A percentile compares a stretch with the other conserved stretches of the same genome.
phyloP scores from a whole-genome alignment of 1,140 invertebrate species.

The Pseudomyrmex dendroicus region DNA sequence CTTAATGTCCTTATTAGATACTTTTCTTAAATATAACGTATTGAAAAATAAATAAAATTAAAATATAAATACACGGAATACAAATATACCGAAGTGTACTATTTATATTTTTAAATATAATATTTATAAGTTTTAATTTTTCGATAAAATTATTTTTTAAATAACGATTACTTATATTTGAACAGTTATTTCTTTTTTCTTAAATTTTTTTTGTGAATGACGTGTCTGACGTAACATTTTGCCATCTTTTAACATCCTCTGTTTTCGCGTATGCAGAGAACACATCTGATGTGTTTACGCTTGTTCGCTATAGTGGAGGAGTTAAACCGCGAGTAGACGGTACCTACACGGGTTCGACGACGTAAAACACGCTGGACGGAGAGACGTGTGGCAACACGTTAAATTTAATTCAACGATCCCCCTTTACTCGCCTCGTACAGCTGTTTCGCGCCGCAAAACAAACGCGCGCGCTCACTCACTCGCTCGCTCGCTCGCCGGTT shows the following conservation, averaged over 20 bases:
- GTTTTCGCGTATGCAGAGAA: neutral
- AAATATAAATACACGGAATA: neutral
- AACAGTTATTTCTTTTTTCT: neutral
- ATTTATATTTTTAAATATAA: no score
- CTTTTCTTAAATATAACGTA: no score
- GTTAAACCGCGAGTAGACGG: slow-evolving; percentile 3
- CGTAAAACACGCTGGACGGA: neutral
- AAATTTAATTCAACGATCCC: slow-evolving; percentile 51
- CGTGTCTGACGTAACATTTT: no score
- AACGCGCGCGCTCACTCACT: slow-evolving; percentile 39
- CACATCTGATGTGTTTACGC: neutral
- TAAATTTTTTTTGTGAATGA: neutral
- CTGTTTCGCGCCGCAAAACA: slow-evolving; percentile 50
- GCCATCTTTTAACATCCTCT: no score
- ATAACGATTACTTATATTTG: no score
- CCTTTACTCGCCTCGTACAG: slow-evolving; percentile 25
- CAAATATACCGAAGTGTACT: neutral
- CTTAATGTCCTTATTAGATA: no score
- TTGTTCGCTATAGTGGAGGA: neutral
- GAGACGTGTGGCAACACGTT: slow-evolving; percentile 23
- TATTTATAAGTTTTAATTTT: no score
- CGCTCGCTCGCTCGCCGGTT: slow-evolving; percentile 1
- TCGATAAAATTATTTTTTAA: no score
- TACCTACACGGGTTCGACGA: neutral
- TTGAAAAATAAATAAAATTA: neutral